Percentiles rank a stretch among this genome's conserved stretches.
phyloP scores from a whole-genome alignment of 2,797 vertebrate species.

The Toxotes lorentzi region DNA sequence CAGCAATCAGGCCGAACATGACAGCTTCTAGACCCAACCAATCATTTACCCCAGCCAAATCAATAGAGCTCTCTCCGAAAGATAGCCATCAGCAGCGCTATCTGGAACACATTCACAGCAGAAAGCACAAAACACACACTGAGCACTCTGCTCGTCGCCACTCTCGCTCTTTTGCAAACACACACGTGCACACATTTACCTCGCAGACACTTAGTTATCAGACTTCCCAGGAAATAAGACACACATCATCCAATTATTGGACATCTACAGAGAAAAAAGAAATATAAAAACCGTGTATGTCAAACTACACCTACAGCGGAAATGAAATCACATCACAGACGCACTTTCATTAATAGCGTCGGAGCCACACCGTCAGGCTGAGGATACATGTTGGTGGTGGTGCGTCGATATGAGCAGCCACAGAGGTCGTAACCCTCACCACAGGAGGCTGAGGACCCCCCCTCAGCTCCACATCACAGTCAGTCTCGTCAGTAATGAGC shows the following conservation, averaged over 20 bases:
- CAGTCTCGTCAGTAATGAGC: constrained; percentile 75
- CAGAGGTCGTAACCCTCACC: constrained; percentile 59
- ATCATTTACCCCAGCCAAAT: constrained; percentile 86
- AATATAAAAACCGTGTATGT: constrained; percentile 26
- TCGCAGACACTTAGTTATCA: constrained; percentile 52
- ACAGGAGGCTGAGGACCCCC: constrained; percentile 43
- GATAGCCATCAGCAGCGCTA: constrained; percentile 81
- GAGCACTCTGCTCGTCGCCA: constrained; percentile 59
- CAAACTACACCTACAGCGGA: constrained; percentile 9
- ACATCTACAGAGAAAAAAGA: constrained; percentile 18
- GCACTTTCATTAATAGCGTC: neutral
- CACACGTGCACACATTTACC: constrained; percentile 25
- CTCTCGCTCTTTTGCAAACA: constrained; percentile 53
- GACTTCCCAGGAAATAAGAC: constrained; percentile 53
- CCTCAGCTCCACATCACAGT: constrained; percentile 64
- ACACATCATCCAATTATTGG: constrained; percentile 61
- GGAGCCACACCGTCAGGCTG: constrained; percentile 17
- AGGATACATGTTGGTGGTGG: constrained; percentile 31
- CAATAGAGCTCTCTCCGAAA: constrained; percentile 83
- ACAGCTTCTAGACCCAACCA: constrained; percentile 86
- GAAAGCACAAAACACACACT: constrained; percentile 64
- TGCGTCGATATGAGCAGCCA: constrained; percentile 59
- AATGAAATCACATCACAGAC: constrained; percentile 15
- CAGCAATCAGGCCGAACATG: constrained; percentile 86
- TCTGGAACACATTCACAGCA: constrained; percentile 75